A percentile compares a stretch with the other conserved stretches of the same genome.
Evolutionary conservation across 2,113 vertebrate genomes (phyloP).

Genomic region (Barnardius zonarius): DNA sequence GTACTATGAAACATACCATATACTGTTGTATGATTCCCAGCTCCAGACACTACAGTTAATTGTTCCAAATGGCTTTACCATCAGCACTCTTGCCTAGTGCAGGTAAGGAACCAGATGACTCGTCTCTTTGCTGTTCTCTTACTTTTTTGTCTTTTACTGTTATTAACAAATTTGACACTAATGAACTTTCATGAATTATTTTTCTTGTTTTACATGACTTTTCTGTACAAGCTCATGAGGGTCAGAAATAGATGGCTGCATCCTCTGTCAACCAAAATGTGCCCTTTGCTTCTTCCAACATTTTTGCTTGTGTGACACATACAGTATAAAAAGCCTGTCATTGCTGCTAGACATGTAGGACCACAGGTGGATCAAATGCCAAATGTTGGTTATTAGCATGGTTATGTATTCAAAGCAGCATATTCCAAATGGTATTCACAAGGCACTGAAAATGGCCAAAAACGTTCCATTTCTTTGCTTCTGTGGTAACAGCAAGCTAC

Average conservation of each 20-base stretch:
- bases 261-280: not conserved
- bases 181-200: not conserved
- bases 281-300: not conserved
- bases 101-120: not conserved
- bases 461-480: not conserved
- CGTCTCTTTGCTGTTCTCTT: not conserved
- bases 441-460: not conserved
- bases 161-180: not conserved
- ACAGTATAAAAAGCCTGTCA: fast-evolving
- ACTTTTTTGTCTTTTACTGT: not conserved
- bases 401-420: not conserved
- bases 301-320: not conserved
- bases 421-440: fast-evolving
- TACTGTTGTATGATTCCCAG: not conserved
- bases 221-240: not conserved
- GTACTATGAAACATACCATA: not conserved
- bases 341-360: fast-evolving
- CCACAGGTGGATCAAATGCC: not conserved
- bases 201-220: not conserved
- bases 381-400: not conserved
- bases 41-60: not conserved
- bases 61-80: not conserved
- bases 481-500: not conserved
- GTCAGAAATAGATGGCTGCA: not conserved
- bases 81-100: not conserved